Percentiles rank a stretch among this genome's conserved stretches.
These are phyloP conservation scores for Cephalopterus ornatus DNA, from an alignment of 2,113 vertebrate genomes.

Conservation along the genomic window DNA sequence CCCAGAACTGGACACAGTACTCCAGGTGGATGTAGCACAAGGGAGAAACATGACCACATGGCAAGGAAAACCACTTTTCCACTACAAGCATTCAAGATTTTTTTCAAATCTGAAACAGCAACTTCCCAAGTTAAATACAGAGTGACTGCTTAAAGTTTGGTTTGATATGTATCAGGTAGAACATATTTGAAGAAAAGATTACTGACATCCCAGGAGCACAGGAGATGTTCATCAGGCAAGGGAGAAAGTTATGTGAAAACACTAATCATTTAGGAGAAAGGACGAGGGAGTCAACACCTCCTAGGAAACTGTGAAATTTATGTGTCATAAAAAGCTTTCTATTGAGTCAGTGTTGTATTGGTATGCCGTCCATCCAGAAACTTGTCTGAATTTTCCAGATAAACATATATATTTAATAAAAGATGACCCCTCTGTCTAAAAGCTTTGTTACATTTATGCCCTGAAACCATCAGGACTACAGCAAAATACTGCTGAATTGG, in stretches of 20 bases:
- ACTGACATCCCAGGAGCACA: not conserved
- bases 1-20: too few species aligned
- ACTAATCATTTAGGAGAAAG: not conserved
- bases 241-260: not conserved
- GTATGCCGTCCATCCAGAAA: not conserved
- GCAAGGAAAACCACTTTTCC: not conserved
- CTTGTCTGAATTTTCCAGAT: conserved; percentile 5
- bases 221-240: not conserved
- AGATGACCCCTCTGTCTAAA: not conserved
- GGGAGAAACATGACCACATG: not conserved
- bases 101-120: not conserved
- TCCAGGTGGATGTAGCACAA: too few species aligned
- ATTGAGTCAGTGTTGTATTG: not conserved
- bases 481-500: conserved; percentile 1
- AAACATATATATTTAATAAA: not conserved
- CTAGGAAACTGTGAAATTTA: not conserved
- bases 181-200: not conserved
- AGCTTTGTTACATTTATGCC: not conserved
- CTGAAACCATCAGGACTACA: not conserved
- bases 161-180: not conserved
- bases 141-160: not conserved
- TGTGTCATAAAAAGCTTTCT: not conserved
- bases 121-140: not conserved
- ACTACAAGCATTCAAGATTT: not conserved
- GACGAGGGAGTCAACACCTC: not conserved